These are phyloP conservation scores for Accipiter cooperii DNA, from an alignment of 2,113 vertebrate genomes.

Conservation along the genomic window DNA sequence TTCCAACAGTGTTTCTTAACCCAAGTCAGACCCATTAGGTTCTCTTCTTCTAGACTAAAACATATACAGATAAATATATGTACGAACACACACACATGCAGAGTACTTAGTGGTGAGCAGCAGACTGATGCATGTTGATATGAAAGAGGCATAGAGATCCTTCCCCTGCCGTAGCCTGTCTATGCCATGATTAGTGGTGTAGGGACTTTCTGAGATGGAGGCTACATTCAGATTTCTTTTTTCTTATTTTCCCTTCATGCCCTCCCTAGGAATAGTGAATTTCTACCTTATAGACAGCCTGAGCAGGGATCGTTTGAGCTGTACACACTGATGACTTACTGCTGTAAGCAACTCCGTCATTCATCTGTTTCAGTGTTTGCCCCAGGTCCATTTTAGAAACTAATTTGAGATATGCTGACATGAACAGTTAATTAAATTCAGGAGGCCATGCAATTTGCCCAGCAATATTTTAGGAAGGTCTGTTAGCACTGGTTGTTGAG, in stretches of 20 bases:
- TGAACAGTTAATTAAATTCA: conserved; percentile 45
- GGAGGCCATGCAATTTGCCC: background rate
- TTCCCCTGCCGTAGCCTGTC: background rate
- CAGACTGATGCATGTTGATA: background rate
- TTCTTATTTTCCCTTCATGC: background rate
- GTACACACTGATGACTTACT: background rate
- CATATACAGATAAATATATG: background rate
- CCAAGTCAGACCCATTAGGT: background rate
- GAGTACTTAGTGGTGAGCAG: background rate
- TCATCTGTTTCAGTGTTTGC: background rate
- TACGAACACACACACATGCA: background rate
- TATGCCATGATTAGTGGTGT: background rate
- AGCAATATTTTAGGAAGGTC: conserved; percentile 30
- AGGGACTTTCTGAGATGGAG: background rate
- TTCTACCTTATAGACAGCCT: background rate
- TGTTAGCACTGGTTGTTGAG: background rate
- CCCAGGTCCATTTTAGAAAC: background rate
- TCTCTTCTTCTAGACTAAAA: background rate
- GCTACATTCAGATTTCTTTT: background rate
- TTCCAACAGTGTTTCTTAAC: background rate
- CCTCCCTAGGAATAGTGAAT: background rate
- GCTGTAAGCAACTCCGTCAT: background rate
- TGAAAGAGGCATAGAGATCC: background rate
- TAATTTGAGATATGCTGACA: background rate
- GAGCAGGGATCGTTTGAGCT: background rate